These are phyloP conservation scores for Drosophila mimetica DNA, from an alignment of 2,888 invertebrate genomes.

Conservation along the genomic window DNA sequence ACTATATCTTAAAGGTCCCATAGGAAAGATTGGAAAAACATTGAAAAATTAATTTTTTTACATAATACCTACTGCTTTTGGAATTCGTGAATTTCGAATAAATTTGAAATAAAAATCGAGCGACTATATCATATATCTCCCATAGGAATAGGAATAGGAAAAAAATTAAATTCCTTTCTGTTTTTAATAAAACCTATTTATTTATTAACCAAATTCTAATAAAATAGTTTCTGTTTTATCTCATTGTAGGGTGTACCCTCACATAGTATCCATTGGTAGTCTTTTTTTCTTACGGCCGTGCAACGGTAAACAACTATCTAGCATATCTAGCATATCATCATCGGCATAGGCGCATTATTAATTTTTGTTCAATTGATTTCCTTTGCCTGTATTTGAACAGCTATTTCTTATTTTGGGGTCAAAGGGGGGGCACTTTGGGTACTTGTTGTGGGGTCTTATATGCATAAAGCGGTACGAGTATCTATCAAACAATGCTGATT, in stretches of 20 bases:
- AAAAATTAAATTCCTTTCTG: too few relatives aligned
- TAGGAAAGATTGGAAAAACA: too few relatives aligned
- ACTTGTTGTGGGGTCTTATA: not conserved
- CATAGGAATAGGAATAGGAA: too few relatives aligned
- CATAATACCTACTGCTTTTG: too few relatives aligned
- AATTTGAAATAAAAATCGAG: too few relatives aligned
- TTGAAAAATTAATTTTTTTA: too few relatives aligned
- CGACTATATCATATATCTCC: too few relatives aligned
- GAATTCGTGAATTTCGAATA: too few relatives aligned
- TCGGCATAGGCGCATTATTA: constrained; percentile 57
- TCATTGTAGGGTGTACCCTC: constrained; percentile 11
- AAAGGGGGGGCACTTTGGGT: not conserved
- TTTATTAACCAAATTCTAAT: too few relatives aligned
- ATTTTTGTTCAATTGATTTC: constrained; percentile 74
- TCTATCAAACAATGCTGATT: constrained; percentile 41
- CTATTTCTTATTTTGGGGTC: constrained; percentile 8
- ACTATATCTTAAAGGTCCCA: too few relatives aligned
- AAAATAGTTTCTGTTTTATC: too few relatives aligned
- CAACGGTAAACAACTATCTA: constrained; percentile 44
- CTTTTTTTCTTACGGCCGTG: constrained; percentile 33
- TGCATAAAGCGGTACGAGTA: constrained; percentile 14
- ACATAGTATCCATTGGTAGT: constrained; percentile 28
- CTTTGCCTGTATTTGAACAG: constrained; percentile 58
- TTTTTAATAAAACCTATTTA: too few relatives aligned
- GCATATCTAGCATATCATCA: constrained; percentile 40